Base-by-base conservation (phyloP, 2,888 invertebrate species). In the Schrankia costaestrigalis region DNA sequence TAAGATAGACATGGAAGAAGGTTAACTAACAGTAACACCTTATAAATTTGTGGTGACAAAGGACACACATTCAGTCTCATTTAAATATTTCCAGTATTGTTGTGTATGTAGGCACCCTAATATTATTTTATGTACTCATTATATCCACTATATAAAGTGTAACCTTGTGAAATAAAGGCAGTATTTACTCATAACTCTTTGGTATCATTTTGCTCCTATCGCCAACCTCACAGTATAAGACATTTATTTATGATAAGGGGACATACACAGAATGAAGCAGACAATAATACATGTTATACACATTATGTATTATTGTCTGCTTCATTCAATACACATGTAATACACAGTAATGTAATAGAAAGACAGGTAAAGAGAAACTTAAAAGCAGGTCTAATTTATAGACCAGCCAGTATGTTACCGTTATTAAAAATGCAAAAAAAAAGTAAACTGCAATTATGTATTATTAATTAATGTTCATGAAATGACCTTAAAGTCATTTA, bases 221-320 rank as follows among this genome's bases (percentile, higher is more conserved):
- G n/a, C n/a, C n/a, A n/a, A n/a, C n/a, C n/a, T n/a, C n/a, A n/a
- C 26, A 46, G 39, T 26, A 62, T 68, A 28, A 61, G 51, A 11
- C 65, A 69, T 40, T 69, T 65, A 38, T 68, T 57, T 44, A 29
- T 65, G n/a, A 63, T 70, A n/a, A 39, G 24, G 30, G 63, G 64
- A 26, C 72, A 71, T 32, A 58, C 61, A 8, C 69, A 70, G 46
- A 71, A 71, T 35, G 67, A 67, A 40, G 69, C 55, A 11, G 67
- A 68, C 35, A 64, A 53, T 42, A n/a, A n/a, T n/a, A n/a, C n/a
- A n/a, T n/a, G n/a, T n/a, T n/a, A n/a, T n/a, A n/a, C n/a, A n/a
- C n/a, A n/a, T n/a, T n/a, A n/a, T n/a, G n/a, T n/a, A n/a, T n/a
- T n/a, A n/a, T n/a, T n/a, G n/a, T n/a, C n/a, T n/a, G n/a, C n/a